Conservation (phyloP, 2,113 vertebrate genomes). For the Varanus komodoensis region DNA sequence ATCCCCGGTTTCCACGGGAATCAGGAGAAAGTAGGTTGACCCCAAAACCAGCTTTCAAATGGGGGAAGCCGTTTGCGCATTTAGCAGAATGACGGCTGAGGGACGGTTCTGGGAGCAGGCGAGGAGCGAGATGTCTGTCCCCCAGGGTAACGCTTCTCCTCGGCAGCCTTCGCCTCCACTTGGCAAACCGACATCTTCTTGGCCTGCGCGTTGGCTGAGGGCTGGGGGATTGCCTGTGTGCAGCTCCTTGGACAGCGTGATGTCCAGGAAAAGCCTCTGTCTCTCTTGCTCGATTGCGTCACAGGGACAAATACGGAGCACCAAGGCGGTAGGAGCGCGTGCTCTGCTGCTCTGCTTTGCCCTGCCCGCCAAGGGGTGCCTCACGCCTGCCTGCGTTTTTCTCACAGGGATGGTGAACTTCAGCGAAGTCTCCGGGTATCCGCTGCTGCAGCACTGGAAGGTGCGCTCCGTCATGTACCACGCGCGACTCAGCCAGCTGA, state of each 20-base stretch:
- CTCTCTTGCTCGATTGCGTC: not conserved
- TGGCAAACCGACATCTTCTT: not conserved
- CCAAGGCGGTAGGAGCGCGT: not conserved
- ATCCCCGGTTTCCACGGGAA: not conserved
- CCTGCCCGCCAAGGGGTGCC: not conserved
- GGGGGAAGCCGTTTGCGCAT: not conserved
- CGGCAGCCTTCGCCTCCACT: not conserved
- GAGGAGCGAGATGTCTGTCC: not conserved
- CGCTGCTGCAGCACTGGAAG: constrained; percentile 94
- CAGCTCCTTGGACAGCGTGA: not conserved
- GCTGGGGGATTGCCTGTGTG: not conserved
- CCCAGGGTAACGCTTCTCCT: not conserved
- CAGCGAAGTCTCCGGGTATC: constrained; percentile 97
- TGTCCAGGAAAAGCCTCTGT: not conserved
- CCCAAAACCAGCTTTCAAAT: not conserved
- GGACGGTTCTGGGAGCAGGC: not conserved
- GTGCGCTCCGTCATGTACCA: constrained; percentile 94
- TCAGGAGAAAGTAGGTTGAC: not conserved
- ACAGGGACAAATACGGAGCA: not conserved
- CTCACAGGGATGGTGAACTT: constrained; percentile 95
- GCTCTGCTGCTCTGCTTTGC: not conserved
- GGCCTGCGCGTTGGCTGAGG: not conserved
- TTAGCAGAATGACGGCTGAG: not conserved
- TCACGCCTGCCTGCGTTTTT: constrained; percentile 33
- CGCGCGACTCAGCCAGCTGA: constrained; percentile 92